A percentile compares a stretch with the other conserved stretches of the same genome.
These are phyloP conservation scores for Festucalex cinctus DNA, from an alignment of 2,113 vertebrate genomes.

Conservation along the genomic window DNA sequence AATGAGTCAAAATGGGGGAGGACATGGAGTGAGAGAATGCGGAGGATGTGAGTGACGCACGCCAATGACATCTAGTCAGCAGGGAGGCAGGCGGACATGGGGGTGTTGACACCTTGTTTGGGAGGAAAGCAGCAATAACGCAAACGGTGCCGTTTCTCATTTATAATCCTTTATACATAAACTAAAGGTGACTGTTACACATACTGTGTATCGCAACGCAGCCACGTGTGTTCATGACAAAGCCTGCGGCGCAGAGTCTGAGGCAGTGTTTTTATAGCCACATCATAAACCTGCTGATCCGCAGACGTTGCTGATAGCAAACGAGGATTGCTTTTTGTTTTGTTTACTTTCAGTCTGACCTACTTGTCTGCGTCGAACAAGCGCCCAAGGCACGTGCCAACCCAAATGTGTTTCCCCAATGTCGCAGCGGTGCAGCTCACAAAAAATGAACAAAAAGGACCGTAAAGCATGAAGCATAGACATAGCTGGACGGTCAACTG, in stretches of 20 bases:
- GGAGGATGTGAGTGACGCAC: background rate
- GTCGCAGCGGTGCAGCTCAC: constrained; percentile 26
- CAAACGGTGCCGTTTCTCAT: background rate
- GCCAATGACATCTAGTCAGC: background rate
- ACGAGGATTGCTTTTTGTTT: constrained; percentile 51
- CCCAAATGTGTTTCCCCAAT: constrained; percentile 48
- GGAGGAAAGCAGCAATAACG: background rate
- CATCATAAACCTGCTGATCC: constrained; percentile 36
- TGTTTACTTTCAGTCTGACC: constrained; percentile 74
- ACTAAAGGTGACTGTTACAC: background rate
- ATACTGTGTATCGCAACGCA: background rate
- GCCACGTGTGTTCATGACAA: background rate
- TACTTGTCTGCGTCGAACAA: constrained; percentile 53
- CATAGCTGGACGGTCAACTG: background rate
- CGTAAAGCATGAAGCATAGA: constrained; percentile 7
- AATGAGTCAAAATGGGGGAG: background rate
- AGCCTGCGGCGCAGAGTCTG: background rate
- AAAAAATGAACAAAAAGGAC: constrained; percentile 29
- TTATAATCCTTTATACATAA: too few species aligned
- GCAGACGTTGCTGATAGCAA: constrained; percentile 42
- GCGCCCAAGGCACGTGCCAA: constrained; percentile 36
- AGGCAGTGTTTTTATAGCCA: constrained; percentile 16
- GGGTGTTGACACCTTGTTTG: background rate
- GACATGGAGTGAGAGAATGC: background rate
- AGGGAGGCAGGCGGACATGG: background rate